Evolutionary conservation across 2,113 vertebrate species (phyloP).

Genomic region (Montifringilla adamsi): DNA sequence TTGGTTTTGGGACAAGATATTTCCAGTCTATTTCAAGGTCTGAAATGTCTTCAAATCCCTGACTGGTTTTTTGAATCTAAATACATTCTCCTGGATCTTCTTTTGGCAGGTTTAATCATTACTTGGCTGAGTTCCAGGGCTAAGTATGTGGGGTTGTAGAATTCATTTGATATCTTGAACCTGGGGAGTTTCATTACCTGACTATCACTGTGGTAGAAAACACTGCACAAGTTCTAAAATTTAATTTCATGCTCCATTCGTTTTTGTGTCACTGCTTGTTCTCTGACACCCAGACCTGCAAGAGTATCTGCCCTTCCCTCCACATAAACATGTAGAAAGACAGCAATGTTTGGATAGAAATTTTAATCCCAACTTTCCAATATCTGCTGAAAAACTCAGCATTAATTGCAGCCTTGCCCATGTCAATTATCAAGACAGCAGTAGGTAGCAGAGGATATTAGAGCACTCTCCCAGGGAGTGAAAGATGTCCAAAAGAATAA

Average conservation of each 20-base stretch:
- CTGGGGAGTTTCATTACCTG: constrained; percentile 28
- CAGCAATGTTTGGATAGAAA: neutral
- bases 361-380: constrained; percentile 8
- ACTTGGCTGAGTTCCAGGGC: neutral
- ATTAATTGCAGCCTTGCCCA: constrained; percentile 22
- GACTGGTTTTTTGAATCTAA: neutral
- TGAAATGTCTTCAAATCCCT: neutral
- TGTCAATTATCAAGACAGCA: neutral
- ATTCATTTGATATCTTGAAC: constrained; percentile 32
- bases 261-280: constrained; percentile 35
- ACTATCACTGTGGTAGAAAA: neutral
- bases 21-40: neutral
- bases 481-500: neutral
- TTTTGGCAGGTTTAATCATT: neutral
- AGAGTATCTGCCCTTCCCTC: neutral
- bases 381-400: constrained; percentile 8
- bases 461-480: neutral
- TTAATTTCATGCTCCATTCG: constrained; percentile 50
- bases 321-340: constrained; percentile 27
- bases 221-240: constrained; percentile 22
- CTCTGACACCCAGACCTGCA: neutral
- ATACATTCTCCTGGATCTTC: neutral
- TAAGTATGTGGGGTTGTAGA: neutral
- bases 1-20: neutral
- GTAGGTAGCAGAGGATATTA: neutral